Conservation (phyloP, 2,797 vertebrate species). For the Loriculus beryllinus region DNA sequence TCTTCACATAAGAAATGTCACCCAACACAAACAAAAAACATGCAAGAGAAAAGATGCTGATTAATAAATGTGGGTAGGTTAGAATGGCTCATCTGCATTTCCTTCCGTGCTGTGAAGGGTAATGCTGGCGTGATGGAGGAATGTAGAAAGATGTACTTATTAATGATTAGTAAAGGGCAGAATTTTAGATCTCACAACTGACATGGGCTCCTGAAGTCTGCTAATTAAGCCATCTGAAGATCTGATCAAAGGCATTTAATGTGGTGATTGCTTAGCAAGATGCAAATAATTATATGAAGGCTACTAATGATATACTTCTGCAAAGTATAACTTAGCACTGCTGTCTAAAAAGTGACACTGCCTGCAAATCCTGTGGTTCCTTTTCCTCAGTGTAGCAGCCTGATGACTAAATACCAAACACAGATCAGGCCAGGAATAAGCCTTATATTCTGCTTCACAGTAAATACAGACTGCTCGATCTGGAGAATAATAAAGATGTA, state of each 20-base stretch:
- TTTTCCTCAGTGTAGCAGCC: neutral
- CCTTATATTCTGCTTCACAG: neutral
- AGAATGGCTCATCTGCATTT: neutral
- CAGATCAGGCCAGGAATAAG: neutral
- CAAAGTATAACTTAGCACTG: neutral
- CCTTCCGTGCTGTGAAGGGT: neutral
- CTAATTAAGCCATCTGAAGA: slow-evolving; percentile 27
- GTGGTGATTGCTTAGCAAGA: slow-evolving; percentile 22
- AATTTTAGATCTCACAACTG: slow-evolving; percentile 1
- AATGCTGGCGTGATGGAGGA: neutral
- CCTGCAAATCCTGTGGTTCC: neutral
- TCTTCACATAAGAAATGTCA: neutral
- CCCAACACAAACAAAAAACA: neutral
- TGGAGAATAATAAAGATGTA: neutral
- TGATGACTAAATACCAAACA: neutral
- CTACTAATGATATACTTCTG: slow-evolving; percentile 34
- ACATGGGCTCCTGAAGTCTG: slow-evolving; percentile 13
- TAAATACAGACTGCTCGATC: neutral
- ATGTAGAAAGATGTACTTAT: neutral
- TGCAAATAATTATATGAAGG: slow-evolving; percentile 38
- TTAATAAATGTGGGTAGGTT: neutral
- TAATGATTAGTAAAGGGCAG: neutral
- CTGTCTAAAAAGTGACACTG: neutral
- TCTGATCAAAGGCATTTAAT: slow-evolving; percentile 39
- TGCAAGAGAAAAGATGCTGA: neutral